Evolutionary conservation across 2,888 invertebrate species (phyloP).

Genomic region (Calliphora vomitoria): DNA sequence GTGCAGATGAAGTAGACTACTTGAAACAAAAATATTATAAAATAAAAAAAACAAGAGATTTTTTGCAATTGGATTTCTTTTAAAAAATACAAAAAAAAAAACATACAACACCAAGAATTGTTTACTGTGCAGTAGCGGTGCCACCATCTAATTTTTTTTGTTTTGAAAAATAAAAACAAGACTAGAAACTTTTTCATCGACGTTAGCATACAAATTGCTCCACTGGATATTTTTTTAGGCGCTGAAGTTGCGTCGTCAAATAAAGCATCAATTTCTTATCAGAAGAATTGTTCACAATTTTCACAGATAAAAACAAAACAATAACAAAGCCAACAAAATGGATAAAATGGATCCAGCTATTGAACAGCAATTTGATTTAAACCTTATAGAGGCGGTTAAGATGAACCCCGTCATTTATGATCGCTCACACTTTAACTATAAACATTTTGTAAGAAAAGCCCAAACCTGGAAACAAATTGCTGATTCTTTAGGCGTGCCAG

Average conservation of each 20-base stretch:
- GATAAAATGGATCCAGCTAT: conserved; percentile 83
- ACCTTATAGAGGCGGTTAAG: conserved; percentile 82
- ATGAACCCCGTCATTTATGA: conserved; percentile 83
- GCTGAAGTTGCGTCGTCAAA: conserved; percentile 64
- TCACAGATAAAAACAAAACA: conserved; percentile 30
- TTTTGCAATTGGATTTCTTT: conserved; percentile 71
- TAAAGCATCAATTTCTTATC: conserved; percentile 66
- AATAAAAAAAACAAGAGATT: conserved; percentile 38
- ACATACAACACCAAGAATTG: conserved; percentile 54
- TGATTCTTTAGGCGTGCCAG: conserved; percentile 82
- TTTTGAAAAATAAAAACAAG: conserved; percentile 60
- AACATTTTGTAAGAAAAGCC: conserved; percentile 82
- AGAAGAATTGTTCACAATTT: conserved; percentile 54
- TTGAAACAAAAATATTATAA: conserved; percentile 59
- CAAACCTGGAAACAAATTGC: conserved; percentile 83
- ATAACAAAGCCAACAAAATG: conserved; percentile 75
- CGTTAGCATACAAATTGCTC: conserved; percentile 61
- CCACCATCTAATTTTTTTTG: conserved; percentile 66
- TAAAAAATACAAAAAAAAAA: conserved; percentile 39
- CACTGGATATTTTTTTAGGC: conserved; percentile 65
- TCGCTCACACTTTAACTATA: conserved; percentile 82
- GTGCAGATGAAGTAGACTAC: conserved; percentile 65
- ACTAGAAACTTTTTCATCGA: conserved; percentile 47
- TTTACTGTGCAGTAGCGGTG: conserved; percentile 73
- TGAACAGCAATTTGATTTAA: conserved; percentile 83